These are phyloP conservation scores for Nematopogon swammerdamellus DNA, from an alignment of 2,888 invertebrate genomes.

Conservation along the genomic window DNA sequence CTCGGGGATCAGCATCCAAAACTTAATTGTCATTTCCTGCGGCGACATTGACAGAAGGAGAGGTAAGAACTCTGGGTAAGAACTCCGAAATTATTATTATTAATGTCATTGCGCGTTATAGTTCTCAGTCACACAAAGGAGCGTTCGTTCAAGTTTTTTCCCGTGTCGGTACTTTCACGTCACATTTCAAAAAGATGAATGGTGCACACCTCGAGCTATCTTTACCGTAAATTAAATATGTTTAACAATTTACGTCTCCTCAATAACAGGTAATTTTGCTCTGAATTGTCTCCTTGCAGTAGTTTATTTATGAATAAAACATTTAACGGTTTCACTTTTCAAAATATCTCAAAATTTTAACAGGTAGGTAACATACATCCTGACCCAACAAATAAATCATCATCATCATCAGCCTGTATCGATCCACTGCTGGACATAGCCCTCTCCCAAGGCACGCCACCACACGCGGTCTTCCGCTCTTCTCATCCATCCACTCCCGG, in stretches of 20 bases:
- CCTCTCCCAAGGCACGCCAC: too few species aligned
- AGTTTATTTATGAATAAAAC: too few species aligned
- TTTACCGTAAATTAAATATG: not conserved
- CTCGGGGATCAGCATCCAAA: slow-evolving; percentile 38
- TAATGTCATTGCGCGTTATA: not conserved
- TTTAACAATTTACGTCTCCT: not conserved
- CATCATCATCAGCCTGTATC: too few species aligned
- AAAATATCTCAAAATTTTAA: too few species aligned
- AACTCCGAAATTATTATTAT: not conserved
- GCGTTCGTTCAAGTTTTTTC: not conserved
- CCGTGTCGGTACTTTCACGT: not conserved
- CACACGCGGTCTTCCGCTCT: too few species aligned
- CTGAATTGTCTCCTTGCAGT: not conserved
- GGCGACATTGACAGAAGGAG: slow-evolving; percentile 21
- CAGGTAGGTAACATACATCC: not conserved
- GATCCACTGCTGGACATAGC: too few species aligned
- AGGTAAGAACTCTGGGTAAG: too few species aligned
- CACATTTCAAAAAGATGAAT: not conserved
- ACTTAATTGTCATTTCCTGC: slow-evolving; percentile 58
- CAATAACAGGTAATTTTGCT: not conserved
- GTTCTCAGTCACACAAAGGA: not conserved
- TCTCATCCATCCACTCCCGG: too few species aligned
- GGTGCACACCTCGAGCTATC: not conserved
- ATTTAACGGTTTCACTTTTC: too few species aligned
- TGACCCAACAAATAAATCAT: too few species aligned